Base-by-base conservation (phyloP, 2,797 vertebrate species). In the Phoxinus dragarum region DNA sequence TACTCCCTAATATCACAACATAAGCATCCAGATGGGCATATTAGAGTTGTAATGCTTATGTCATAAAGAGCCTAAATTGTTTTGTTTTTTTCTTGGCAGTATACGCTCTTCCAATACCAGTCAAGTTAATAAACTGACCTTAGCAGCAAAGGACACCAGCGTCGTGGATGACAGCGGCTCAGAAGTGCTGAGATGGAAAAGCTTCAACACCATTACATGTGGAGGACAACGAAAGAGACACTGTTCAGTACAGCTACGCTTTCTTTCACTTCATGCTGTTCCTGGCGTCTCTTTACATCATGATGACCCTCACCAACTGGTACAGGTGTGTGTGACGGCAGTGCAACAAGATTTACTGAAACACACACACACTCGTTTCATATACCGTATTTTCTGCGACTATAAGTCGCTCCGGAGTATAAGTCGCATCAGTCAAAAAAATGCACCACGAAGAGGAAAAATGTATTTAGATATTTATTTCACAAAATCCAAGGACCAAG, bases 231-330 rank as follows among this genome's bases (percentile, higher is more conserved):
- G 97, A 99, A 92, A 95, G 89, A 76, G 96, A 97, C 8, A 90
- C 92, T 0, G 96, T 98, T 36, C 97, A 97, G 93, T 99, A 99
- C 93, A 97, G 84, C 93, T 99, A 99, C 90, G 93, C 94, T 11
- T 94, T 95, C 90, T 98, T 98, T 90, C 98, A 98, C 90, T 92
- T 98, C 86, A 96, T 98, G 97, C 94, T 99, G 40, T 96, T 93
- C 86, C 93, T 98, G 23, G 97, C 97, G 2, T 97, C 97, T 1
- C 95, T 99, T 0, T 98, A 99, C 92, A 97, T 98, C 92, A 99
- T 99, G 98, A 98, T 99, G 98, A 98, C 97, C 0, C 95, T 99
- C 88, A 99, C 98, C 0, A 96, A 96, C 94, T 99, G 98, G 98
- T 97, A 98, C 94, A 98, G 97, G 98, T 99, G 86, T 93, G 96